phyloP scores from a whole-genome alignment of 2,888 invertebrate genomes.

The Metacarcinus magister region DNA sequence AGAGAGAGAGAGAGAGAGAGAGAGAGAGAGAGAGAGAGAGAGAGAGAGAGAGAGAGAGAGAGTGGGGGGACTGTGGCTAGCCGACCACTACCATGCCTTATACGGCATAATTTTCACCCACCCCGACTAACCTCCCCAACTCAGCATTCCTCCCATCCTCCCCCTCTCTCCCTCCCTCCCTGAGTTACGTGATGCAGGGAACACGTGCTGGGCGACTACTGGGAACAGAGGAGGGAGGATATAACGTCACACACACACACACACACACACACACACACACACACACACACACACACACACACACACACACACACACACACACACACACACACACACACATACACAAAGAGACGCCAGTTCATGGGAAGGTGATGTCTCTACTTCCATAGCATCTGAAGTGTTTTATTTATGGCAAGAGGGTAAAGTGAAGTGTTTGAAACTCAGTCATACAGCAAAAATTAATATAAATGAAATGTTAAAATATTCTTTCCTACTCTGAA shows the following conservation, averaged over 20 bases:
- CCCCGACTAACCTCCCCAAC: neutral
- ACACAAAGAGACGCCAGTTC: neutral
- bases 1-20: slow-evolving; percentile 61
- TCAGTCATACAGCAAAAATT: no score
- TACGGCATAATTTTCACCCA: slow-evolving; percentile 34
- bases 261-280: slow-evolving; percentile 56
- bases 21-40: slow-evolving; percentile 45
- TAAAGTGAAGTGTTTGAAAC: no score
- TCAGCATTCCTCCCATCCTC: neutral
- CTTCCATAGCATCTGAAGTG: neutral
- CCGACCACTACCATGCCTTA: neutral
- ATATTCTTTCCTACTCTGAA: no score
- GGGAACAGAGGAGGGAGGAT: neutral
- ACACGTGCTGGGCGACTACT: neutral
- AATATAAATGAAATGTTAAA: no score
- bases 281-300: slow-evolving; percentile 59
- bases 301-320: slow-evolving; percentile 17
- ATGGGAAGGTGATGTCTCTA: neutral
- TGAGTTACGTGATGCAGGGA: slow-evolving; percentile 4
- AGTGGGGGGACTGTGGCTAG: neutral
- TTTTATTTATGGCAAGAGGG: no score
- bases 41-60: slow-evolving; percentile 31
- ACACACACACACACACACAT: neutral
- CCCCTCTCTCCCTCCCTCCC: neutral
- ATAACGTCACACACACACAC: neutral